Percentiles rank a stretch among this genome's conserved stretches.
Conservation (phyloP, 2,888 invertebrate species). For the Willowsia nigromaculata region DNA sequence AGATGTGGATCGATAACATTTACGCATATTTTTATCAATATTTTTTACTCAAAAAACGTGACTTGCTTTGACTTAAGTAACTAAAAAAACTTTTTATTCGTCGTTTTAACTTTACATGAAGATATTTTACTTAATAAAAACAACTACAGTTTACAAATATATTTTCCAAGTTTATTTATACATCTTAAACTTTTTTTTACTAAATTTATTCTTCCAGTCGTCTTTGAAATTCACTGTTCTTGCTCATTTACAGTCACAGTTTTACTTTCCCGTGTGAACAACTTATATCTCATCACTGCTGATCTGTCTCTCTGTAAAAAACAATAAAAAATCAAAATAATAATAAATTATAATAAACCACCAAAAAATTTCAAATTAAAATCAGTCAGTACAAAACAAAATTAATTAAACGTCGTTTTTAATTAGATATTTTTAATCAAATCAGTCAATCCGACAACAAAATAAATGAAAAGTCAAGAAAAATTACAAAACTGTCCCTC, state of each 20-base stretch:
- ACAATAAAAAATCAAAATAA: background rate
- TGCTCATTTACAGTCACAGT: background rate
- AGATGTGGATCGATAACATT: background rate
- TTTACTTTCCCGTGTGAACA: no score
- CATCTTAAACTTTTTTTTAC: background rate
- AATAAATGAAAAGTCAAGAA: no score
- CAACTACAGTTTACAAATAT: background rate
- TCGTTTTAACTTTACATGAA: background rate
- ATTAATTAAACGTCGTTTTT: background rate
- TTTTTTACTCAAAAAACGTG: background rate
- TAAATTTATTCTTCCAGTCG: background rate
- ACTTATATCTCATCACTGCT: background rate
- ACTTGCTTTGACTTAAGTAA: background rate
- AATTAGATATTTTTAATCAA: background rate
- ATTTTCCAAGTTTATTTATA: background rate
- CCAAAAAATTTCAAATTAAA: background rate
- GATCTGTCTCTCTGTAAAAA: background rate
- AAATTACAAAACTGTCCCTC: no score
- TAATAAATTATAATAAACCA: background rate
- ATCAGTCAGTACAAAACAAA: background rate
- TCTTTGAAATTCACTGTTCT: background rate
- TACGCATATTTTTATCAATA: background rate
- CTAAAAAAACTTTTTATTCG: background rate
- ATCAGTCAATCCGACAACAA: no score
- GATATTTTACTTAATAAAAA: background rate